Base-by-base conservation (phyloP, 1,140 invertebrate species). In the Ectropis grisescens region DNA sequence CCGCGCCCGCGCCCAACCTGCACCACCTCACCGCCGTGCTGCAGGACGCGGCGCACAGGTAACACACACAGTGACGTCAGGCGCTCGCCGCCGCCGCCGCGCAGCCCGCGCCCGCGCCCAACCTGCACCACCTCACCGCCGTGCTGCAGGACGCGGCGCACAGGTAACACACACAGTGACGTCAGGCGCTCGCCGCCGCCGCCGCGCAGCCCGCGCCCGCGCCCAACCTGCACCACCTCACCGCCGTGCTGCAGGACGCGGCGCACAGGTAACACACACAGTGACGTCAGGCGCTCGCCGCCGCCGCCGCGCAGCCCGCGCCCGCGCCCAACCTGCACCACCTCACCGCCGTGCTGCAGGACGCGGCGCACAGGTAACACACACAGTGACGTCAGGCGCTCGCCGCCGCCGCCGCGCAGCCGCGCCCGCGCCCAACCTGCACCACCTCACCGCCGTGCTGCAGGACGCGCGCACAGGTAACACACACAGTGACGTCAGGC, bases 231-330 rank as follows among this genome's bases (percentile, higher is more conserved):
- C 44, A 45, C 7, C 35, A 12, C n/a, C 51, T 54, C 30, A 32
- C 58, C 19, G 40, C 46, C 13, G 50, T 55, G 41, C 29, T 72
- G 7, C 36, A 51, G 29, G 59, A 67, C 1, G 47, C 56, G 10
- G 46, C 59, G 14, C 66, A 68, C 47, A 41, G 45, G 60, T 54
- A 42, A n/a, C n/a, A n/a, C n/a, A n/a, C n/a, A n/a, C n/a, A n/a
- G n/a, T n/a, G n/a, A n/a, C n/a, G n/a, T n/a, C n/a, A 61, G 2
- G 50, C 51, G 11, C 52, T 70, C 6, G 31, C 41, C 3, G 29
- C 41, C 11, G 44, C 44, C 29, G 11, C 45, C 25, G 37, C 52
- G 24, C 40, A 13, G 12, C 47, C 43, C 23, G 49, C 51, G 37
- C 48, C 48, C n/a, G n/a, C n/a, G n/a, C n/a, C n/a, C n/a, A n/a